Percentiles rank a stretch among this genome's conserved stretches.
phyloP scores from a whole-genome alignment of 2,113 vertebrate genomes.

The Xenotilapia caudafasciata region DNA sequence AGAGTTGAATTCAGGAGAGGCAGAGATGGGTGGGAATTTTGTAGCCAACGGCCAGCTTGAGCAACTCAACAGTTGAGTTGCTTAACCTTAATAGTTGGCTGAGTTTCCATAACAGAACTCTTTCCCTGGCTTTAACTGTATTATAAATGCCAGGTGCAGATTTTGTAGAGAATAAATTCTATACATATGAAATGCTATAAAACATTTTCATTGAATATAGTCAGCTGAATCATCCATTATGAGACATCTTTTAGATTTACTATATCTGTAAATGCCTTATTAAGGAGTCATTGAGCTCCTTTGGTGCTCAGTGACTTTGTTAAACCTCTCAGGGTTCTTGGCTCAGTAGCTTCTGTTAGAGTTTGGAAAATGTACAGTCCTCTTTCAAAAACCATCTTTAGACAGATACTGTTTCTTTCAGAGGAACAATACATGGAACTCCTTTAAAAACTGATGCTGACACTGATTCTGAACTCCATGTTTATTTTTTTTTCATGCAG shows the following conservation, averaged over 20 bases:
- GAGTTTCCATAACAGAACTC: background rate
- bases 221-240: background rate
- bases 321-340: background rate
- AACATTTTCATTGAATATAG: background rate
- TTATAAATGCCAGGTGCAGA: background rate
- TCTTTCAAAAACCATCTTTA: background rate
- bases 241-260: background rate
- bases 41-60: background rate
- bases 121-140: background rate
- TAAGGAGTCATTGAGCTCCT: background rate
- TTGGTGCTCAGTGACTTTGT: background rate
- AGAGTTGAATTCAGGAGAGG: accelerated
- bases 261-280: background rate
- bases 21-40: background rate
- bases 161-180: background rate
- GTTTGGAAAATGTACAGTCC: background rate
- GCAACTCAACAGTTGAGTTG: background rate
- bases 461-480: background rate
- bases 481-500: background rate
- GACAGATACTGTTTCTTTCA: background rate
- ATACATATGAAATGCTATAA: background rate
- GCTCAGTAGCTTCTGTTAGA: background rate
- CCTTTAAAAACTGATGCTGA: background rate
- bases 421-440: background rate
- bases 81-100: background rate